Evolutionary conservation across 1,140 invertebrate genomes (phyloP), one percentile per base, ranked within the genome.

Genomic region (Ectropis grisescens): DNA sequence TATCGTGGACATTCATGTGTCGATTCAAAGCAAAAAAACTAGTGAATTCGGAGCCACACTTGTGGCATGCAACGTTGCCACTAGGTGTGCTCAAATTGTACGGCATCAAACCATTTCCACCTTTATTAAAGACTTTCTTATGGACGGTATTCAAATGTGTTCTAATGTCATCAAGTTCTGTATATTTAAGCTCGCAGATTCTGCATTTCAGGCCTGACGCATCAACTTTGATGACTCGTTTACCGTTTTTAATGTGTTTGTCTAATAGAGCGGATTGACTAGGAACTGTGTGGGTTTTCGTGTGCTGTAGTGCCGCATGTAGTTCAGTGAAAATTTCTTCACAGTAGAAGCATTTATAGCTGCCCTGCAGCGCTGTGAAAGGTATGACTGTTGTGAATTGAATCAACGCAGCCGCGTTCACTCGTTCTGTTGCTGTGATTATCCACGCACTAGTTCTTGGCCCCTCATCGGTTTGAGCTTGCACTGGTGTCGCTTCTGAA

Each of bases 1-100:
- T 82, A 4, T 67, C 68, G 12, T 74, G 74, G 0, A 33, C 60
- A 36, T 80, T 65, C 55, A 76, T 71, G 14, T 76, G 69, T 0
- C 35, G 25, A 29, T 65, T 72, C 11, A 67, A 42, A 2, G 55
- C 35, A 1, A 25, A 27, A 16, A 70, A 69, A 31, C 41, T 48
- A 12, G 47, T 37, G 13, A 39, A 58, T 13, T 34, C 37, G 3
- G 43, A 36, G 11, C 13, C 29, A 26, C 52, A 56, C 12, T 62
- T 33, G 16, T 69, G 68, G 40, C 68, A 46, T 6, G 39, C 41
- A 11, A 61, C 50, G 30, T 51, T 56, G n/a, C 56, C 48, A 13
- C 41, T 35, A 13, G 33, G 27, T 1, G 38, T 7, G 2, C 44
- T 42, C 48, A 75, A 44, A 4, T 56, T 59, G 16, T 57, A 75